Base-by-base conservation (phyloP, 2,888 invertebrate genomes). In the Eugnorisma glareosa region DNA sequence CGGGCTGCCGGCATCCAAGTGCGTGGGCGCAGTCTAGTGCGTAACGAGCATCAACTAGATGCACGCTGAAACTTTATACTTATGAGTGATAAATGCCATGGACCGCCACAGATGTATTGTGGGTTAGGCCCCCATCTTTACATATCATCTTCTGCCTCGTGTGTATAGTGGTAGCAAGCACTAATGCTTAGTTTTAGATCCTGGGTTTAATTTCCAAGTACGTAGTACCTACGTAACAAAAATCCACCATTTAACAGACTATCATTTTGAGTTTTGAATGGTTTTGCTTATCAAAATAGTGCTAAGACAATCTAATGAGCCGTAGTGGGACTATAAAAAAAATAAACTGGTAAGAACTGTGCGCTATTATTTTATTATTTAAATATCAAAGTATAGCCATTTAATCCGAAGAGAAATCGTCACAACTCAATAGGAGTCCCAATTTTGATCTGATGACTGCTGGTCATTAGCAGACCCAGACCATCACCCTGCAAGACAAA, bases 1-100 rank as follows among this genome's bases (percentile, higher is more conserved):
- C 69, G 82, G 73, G 48, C 74, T 24, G 81, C 31, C 78, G 88
- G 86, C 88, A 81, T 86, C 69, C 82, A 86, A 84, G 67, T 73
- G 79, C 82, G 86, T 87, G 86, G 89, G 86, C 67, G 82, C 31
- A 69, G 85, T 88, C 89, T 88, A 75, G 77, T 74, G 67, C 6
- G 63, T 83, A 83, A 83, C 84, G 84, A 86, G 69, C 79, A 28
- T 54, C 45, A 73, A 86, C 83, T 79, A 73, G 86, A 75, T 83
- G 72, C 84, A 79, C 51, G 73, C 79, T 78, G 86, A 78, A 83
- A 83, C 57, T 83, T 21, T 74, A 83, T 73, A 78, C 72, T 35
- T n/a, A 73, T n/a, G 72, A 54, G 79, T 83, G 69, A 54, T 70
- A 67, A 76, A 35, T n/a, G 11, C 18, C 21, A 40, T 73, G 3